Evolutionary conservation across 2,113 vertebrate species (phyloP), one percentile per base, ranked within the genome.

Genomic region (Cryptoleucopteryx plumbea): DNA sequence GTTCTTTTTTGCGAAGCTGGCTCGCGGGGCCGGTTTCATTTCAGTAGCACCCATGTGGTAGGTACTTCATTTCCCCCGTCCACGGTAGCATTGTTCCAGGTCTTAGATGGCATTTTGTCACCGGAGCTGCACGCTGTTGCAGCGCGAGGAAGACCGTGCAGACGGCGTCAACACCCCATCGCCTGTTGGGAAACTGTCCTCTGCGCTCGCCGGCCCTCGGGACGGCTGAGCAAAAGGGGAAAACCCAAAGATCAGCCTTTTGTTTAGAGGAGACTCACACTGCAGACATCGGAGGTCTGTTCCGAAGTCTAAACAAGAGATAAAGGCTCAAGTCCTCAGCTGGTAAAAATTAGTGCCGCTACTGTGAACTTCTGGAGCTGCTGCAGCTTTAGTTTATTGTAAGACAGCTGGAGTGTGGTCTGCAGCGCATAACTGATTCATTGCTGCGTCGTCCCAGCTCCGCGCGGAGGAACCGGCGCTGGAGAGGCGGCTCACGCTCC

Each of bases 1-100:
- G 88, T 74, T 96, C 95, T 77, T 96, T 97, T 90, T 91, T 34
- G 42, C 86, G 20, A 65, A 83, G 88, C 67, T 98, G 97, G 97
- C 97, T 91, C 85, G 2, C 1, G 59, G 88, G 85, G 26, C 70
- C 55, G 11, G 56, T 94, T 94, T 68, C 83, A 66, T 98, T 97
- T 97, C 96, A 68, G 96, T 94, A 96, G 97, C 93, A 90, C 94
- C 95, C 93, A 70, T 97, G 94, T 85, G 93, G 89, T 83, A 90
- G 94, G 96, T 86, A 3, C 95, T 86, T 81, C 89, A 25, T 90
- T 93, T 84, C 86, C 92, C 5, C 0, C 48, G 45, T 13, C 75
- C 94, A 16, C 1, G 0, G 75, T 89, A 91, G 82, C 1, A 0
- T 74, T 66, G 66, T 80, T 75, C 79, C 73, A 83, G 86, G 67